Conservation (phyloP, 2,113 vertebrate species). For the Marmota monax region DNA sequence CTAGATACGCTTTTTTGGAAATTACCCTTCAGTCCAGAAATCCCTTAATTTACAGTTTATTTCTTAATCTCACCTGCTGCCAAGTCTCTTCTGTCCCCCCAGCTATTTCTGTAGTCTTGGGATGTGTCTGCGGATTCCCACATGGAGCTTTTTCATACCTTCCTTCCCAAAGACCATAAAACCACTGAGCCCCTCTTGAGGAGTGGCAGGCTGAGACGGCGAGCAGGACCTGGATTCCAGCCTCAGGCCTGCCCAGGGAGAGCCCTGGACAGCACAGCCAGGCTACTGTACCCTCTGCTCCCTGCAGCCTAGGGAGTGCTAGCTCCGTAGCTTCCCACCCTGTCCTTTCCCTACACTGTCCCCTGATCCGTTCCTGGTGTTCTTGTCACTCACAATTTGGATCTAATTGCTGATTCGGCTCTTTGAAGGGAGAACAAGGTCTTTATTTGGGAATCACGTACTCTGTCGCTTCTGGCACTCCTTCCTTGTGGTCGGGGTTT, state of each 20-base stretch:
- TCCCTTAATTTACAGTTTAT: constrained; percentile 41
- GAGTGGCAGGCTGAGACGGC: background rate
- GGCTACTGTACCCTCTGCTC: no score
- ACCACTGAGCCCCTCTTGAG: background rate
- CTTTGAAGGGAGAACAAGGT: background rate
- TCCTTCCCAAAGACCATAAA: background rate
- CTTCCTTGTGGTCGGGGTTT: background rate
- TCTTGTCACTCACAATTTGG: background rate
- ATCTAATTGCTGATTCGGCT: background rate
- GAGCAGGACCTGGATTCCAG: background rate
- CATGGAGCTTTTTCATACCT: background rate
- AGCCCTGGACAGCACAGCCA: background rate
- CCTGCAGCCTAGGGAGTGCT: background rate
- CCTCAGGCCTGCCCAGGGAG: background rate
- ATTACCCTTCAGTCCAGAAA: background rate
- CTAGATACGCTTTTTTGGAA: constrained; percentile 51
- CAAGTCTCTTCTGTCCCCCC: background rate
- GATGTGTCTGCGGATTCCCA: background rate
- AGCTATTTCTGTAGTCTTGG: background rate
- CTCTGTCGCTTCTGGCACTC: background rate
- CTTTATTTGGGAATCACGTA: background rate
- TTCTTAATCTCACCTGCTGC: constrained; percentile 43
- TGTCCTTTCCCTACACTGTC: rapidly evolving
- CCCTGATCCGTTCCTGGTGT: background rate
- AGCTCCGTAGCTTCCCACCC: rapidly evolving